Base-by-base conservation (phyloP, 2,888 invertebrate species). In the Shargacucullia verbasci region DNA sequence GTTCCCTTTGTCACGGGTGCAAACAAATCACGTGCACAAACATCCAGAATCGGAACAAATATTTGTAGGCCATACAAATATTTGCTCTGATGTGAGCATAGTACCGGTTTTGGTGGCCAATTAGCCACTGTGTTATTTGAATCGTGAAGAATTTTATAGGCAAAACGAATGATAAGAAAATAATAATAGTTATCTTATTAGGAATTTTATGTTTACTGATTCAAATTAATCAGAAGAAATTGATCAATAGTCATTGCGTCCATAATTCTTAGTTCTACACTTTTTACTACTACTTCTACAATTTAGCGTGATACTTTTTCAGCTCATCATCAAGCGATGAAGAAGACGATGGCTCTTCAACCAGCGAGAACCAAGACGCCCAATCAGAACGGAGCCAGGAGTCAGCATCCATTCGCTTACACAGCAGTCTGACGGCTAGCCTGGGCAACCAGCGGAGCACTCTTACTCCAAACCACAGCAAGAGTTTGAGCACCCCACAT, bases 281-380 rank as follows among this genome's bases (percentile, higher is more conserved):
- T 20, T 20, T 20, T n/a, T n/a, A n/a, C n/a, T n/a, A 20, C 2
- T 20, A 20, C 20, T 4, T 2, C 4, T 20, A 20, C 20, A 3
- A 20, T 20, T 20, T 20, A 20, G 4, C 20, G 4, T 20, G 20
- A 6, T 6, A 25, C 10, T 11, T 25, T 25, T 6, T 39, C 61
- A 97, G 91, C 91, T 97, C 89, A 84, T 96, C 97, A 54, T 96
- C 96, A 54, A 96, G 96, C 77, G 96, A 96, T 41, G 96, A 96
- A 57, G 95, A 95, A 49, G 95, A 95, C 70, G 94, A 94, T 50
- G 95, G 94, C 1, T 93, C 94, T 0, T 92, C 92, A 0, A 87
- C 89, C 20, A 94, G 93, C 61, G 94, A 94, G 71, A 92, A 91
- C 73, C 89, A 89, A 47, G 93, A 91, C 63, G 92, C 91, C 0